Evolutionary conservation across 2,888 invertebrate species (phyloP).

Genomic region (Oxytorus armatus): DNA sequence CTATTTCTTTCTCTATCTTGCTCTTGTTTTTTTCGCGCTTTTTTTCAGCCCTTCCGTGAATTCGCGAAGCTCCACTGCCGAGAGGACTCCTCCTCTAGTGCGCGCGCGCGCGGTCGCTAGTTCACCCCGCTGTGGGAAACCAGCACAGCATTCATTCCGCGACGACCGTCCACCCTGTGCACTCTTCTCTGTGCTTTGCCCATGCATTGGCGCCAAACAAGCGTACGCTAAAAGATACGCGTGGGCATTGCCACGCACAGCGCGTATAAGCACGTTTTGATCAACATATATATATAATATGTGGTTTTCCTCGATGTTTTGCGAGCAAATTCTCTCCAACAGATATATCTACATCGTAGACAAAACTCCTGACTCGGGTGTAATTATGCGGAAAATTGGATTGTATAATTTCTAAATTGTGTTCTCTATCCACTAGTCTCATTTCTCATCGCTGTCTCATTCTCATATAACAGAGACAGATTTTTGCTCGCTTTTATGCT

Average conservation of each 20-base stretch:
- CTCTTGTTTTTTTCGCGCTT: conserved; percentile 60
- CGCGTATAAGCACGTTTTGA: conserved; percentile 50
- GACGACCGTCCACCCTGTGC: conserved; percentile 31
- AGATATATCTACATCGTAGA: too few species aligned
- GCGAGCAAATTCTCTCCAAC: not conserved
- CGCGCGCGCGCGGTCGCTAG: conserved; percentile 80
- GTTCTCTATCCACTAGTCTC: too few species aligned
- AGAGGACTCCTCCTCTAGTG: too few species aligned
- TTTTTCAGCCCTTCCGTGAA: conserved; percentile 66
- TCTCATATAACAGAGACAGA: too few species aligned
- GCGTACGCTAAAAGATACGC: conserved; percentile 70
- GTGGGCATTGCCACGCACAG: not conserved
- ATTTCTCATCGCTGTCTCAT: too few species aligned
- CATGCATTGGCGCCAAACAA: conserved; percentile 78
- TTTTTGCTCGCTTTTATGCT: too few species aligned
- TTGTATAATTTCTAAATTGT: too few species aligned
- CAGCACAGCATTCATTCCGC: conserved; percentile 81
- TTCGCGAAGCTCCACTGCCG: conserved; percentile 51
- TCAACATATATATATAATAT: conserved; percentile 25
- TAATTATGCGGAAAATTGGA: too few species aligned
- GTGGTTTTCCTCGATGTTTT: conserved; percentile 26
- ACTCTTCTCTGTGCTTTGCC: conserved; percentile 72
- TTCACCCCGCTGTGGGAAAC: conserved; percentile 73
- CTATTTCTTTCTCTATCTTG: conserved; percentile 60
- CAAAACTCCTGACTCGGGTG: too few species aligned